Conservation (phyloP, 1,140 invertebrate genomes). For the Steinernema feltiae region DNA sequence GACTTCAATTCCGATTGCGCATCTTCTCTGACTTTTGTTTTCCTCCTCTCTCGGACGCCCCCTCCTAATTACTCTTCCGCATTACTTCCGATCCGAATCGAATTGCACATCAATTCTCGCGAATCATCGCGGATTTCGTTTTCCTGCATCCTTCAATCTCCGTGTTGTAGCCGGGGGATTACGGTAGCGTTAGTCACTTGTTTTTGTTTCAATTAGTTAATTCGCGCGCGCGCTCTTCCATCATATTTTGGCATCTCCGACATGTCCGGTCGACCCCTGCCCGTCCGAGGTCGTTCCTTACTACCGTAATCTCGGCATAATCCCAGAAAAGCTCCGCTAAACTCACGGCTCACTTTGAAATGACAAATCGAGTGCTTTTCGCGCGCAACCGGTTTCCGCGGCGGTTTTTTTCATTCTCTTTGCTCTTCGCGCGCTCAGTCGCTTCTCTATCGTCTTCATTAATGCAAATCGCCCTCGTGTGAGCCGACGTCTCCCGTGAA, state of each 20-base stretch:
- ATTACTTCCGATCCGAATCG: too few species aligned
- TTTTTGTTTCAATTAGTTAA: too few species aligned
- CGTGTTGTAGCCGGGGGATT: too few species aligned
- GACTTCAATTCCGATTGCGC: background rate
- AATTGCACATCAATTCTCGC: too few species aligned
- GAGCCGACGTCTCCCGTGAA: background rate
- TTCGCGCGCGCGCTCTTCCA: too few species aligned
- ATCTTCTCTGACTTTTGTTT: background rate
- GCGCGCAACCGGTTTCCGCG: background rate
- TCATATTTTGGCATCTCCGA: too few species aligned
- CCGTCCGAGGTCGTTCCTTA: background rate
- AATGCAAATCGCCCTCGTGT: background rate
- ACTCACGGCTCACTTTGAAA: background rate
- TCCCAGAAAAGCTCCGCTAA: background rate
- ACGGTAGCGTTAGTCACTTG: too few species aligned
- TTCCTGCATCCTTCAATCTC: too few species aligned
- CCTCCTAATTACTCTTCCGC: background rate
- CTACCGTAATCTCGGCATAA: background rate
- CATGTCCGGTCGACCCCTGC: too few species aligned
- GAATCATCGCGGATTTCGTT: too few species aligned
- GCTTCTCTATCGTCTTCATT: background rate
- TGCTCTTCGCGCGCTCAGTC: too few species aligned
- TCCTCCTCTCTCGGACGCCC: background rate
- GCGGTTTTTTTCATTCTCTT: background rate
- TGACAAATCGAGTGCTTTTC: background rate